Evolutionary conservation across 2,888 invertebrate genomes (phyloP).

Genomic region (Agrypnus murinus): DNA sequence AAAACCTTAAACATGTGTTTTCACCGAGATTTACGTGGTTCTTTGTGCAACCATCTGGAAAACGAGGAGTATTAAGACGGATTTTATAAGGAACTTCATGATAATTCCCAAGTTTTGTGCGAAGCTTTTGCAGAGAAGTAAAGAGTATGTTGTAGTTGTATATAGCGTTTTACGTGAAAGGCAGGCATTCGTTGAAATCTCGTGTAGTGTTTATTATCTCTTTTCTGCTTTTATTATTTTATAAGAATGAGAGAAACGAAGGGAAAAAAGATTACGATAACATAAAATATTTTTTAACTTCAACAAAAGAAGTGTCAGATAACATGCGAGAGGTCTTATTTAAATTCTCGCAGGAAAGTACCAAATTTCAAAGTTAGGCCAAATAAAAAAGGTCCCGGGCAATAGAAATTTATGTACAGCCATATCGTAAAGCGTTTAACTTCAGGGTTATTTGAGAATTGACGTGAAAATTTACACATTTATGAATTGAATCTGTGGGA

Average conservation of each 20-base stretch:
- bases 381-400: not conserved
- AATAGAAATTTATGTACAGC: conserved; percentile 16
- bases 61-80: conserved; percentile 28
- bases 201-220: too few relatives aligned
- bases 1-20: conserved; percentile 15
- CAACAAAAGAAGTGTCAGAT: too few relatives aligned
- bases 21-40: conserved; percentile 10
- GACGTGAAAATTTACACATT: conserved; percentile 33
- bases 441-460: conserved; percentile 4
- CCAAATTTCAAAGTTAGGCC: too few relatives aligned
- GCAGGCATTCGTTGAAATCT: not conserved
- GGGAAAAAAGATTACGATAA: too few relatives aligned
- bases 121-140: conserved; percentile 6
- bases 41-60: conserved; percentile 24
- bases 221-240: too few relatives aligned
- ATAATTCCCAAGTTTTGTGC: conserved; percentile 20
- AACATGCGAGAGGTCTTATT: too few relatives aligned
- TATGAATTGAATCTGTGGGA: conserved; percentile 43
- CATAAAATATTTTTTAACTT: too few relatives aligned
- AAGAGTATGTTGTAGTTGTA: conserved; percentile 17
- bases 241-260: too few relatives aligned
- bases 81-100: conserved; percentile 33
- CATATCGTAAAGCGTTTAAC: not conserved
- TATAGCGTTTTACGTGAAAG: conserved; percentile 8
- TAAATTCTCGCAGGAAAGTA: too few relatives aligned